Conservation (phyloP, 2,113 vertebrate genomes). For the Microcebus jonahi region DNA sequence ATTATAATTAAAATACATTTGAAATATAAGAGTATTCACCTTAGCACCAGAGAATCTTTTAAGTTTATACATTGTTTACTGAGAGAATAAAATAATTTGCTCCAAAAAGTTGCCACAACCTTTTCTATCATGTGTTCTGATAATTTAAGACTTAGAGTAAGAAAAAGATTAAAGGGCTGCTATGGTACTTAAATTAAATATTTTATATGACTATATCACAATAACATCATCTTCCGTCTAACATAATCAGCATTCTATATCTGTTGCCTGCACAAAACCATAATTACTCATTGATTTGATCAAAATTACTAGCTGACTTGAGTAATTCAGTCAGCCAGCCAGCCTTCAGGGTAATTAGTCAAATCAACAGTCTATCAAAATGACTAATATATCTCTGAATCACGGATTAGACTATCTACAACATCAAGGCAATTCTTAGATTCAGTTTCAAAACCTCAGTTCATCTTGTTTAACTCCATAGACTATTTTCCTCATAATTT, state of each 20-base stretch:
- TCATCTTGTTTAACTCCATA: conserved; percentile 35
- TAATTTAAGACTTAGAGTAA: neutral
- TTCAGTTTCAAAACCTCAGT: conserved; percentile 8
- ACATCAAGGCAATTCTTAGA: neutral
- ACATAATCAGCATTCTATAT: conserved; percentile 69
- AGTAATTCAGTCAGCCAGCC: conserved; percentile 63
- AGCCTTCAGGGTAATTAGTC: conserved; percentile 68
- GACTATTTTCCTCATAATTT: conserved; percentile 48
- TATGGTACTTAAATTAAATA: neutral
- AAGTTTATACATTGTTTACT: neutral
- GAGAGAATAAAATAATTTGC: neutral
- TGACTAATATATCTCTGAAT: conserved; percentile 55
- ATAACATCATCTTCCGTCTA: conserved; percentile 51
- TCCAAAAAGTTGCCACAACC: neutral
- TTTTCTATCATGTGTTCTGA: neutral
- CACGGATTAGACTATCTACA: neutral
- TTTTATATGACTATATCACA: conserved; percentile 35
- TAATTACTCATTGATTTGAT: conserved; percentile 73
- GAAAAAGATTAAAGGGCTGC: neutral
- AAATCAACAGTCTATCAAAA: conserved; percentile 64
- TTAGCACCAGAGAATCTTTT: neutral
- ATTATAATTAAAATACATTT: neutral
- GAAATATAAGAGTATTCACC: neutral
- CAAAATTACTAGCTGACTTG: conserved; percentile 67
- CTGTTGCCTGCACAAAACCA: conserved; percentile 67